Base-by-base conservation (phyloP, 2,113 vertebrate species). In the Phycodurus eques region DNA sequence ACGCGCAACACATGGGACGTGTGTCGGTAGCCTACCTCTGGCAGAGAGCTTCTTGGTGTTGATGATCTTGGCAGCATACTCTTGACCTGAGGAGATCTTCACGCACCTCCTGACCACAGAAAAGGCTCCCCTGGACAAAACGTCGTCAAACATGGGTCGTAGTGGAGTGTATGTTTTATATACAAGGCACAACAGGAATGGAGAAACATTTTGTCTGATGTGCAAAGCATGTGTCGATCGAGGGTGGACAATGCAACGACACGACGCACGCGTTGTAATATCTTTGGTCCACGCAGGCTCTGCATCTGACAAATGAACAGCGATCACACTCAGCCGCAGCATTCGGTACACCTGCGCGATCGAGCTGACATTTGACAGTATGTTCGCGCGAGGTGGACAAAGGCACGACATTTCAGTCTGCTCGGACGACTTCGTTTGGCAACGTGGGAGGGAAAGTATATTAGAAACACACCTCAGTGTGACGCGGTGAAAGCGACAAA, bases 1-100 rank as follows among this genome's bases (percentile, higher is more conserved):
- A 53, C 75, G 72, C 49, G 3, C 64, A 71, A 74, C 72, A 85
- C 71, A 70, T 49, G 19, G 46, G 57, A 47, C 61, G 68, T 60
- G 46, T 67, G 68, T 68, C 54, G 91, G 20, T 14, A 47, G 22
- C 94, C 78, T 93, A 98, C 97, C 96, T 94, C 96, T 94, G 85
- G 96, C 96, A 35, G 97, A 99, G 49, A 99, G 95, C 93, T 99
- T 99, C 94, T 99, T 99, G 90, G 97, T 98, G 92, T 99, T 98
- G 94, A 99, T 99, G 87, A 98, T 99, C 95, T 99, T 99, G 92
- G 97, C 96, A 83, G 97, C 97, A 47, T 94, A 99, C 84, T 99
- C 97, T 85, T 99, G 97, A 90, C 96, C 96, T 61, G 95, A 94
- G 74, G 97, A 95, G 86, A 98, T 99, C 92, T 98, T 99, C 92